Evolutionary conservation across 2,888 invertebrate genomes (phyloP), one percentile per base, ranked within the genome.

Genomic region (Ichneumoninae sp.): DNA sequence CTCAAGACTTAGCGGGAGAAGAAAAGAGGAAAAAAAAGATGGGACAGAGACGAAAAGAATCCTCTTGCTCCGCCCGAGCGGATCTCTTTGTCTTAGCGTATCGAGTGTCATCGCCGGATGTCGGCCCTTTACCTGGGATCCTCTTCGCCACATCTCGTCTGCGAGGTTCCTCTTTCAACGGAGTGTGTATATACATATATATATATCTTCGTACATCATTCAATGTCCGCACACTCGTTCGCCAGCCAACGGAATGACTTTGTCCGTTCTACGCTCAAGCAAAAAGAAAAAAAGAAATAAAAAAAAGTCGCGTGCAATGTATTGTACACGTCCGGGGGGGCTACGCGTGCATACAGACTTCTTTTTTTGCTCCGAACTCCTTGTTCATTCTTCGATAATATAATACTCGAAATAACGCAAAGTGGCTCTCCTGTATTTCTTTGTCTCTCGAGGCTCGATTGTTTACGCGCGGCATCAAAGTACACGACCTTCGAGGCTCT

Each of bases 51-150:
- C 47, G 72, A 71, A 70, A 60, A 82, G 47, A 57, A 60, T 71
- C 75, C 79, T 75, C 76, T 77, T 57, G 36, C 36, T 44, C 19
- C 44, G 33, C 26, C 69, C 77, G 52, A 33, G 54, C 74, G 65
- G 62, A 16, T 47, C 47, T 83, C 83, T 84, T 84, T 84, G 83
- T 83, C 79, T 83, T 78, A 84, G 22, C 65, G 70, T 84, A 84
- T 84, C 84, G 84, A 84, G 81, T 84, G 84, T 84, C 84, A 84
- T 81, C 81, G 79, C 74, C 81, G 81, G 74, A 81, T 82, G 78
- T 82, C 78, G 81, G 57, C 74, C 66, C 78, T 81, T 78, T 84
- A 82, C 81, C 84, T 78, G 84, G 60, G 57, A 78, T 68, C 47
- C 54, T 54, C 72, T 40, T 69, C 19, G 78, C 30, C 40, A 22